Evolutionary conservation across 2,113 vertebrate species (phyloP).

Genomic region (Sylvietta virens): DNA sequence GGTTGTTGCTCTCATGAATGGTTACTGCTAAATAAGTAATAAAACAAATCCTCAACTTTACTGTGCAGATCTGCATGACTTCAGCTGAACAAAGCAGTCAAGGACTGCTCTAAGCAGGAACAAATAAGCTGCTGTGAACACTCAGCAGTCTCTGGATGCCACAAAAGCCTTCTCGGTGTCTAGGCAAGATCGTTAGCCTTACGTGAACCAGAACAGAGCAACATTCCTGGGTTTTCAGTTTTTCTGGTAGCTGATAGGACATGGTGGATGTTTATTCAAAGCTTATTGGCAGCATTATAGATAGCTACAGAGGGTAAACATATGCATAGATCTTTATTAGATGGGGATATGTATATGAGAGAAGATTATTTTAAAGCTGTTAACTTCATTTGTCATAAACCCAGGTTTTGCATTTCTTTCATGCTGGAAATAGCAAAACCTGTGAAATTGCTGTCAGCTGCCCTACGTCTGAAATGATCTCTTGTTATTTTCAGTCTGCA

Average conservation of each 20-base stretch:
- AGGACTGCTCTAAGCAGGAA: neutral
- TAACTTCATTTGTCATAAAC: neutral
- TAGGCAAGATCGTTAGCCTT: neutral
- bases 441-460: neutral
- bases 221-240: neutral
- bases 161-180: neutral
- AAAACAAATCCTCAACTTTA: neutral
- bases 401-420: neutral
- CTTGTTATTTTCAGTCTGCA: neutral
- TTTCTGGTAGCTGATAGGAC: neutral
- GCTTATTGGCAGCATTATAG: neutral
- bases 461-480: neutral
- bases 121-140: neutral
- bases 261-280: neutral
- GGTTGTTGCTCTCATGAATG: neutral
- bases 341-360: neutral
- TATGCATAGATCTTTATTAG: neutral
- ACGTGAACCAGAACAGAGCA: neutral
- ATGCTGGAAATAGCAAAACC: neutral
- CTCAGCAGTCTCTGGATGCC: neutral
- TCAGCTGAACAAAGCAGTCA: slow-evolving; percentile 27
- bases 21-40: neutral
- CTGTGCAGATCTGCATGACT: slow-evolving; percentile 2
- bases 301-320: neutral
- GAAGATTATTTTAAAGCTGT: neutral